These are phyloP conservation scores for Climacteris rufus DNA, from an alignment of 2,113 vertebrate species.

Conservation along the genomic window DNA sequence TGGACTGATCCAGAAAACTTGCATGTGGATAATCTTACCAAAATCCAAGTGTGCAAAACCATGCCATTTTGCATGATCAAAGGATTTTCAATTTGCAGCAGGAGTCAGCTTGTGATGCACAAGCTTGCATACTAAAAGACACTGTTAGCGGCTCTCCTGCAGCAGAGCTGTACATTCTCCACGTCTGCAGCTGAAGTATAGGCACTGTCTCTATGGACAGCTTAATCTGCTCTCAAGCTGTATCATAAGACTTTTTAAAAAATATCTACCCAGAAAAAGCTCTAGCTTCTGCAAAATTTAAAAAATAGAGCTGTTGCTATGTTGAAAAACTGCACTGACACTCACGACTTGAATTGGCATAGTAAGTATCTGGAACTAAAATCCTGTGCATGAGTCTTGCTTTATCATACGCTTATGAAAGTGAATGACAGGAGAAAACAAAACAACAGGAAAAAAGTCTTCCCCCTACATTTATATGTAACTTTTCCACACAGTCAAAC, in stretches of 20 bases:
- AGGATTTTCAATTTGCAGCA: background rate
- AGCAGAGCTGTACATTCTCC: background rate
- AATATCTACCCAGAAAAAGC: background rate
- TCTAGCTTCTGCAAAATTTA: background rate
- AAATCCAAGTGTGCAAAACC: background rate
- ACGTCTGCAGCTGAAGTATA: background rate
- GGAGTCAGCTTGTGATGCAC: background rate
- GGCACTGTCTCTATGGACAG: background rate
- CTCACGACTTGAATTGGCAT: background rate
- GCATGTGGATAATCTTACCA: background rate
- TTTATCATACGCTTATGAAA: background rate
- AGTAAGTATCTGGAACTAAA: background rate
- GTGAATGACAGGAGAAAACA: background rate
- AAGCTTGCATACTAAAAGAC: rapidly evolving
- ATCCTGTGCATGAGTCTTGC: background rate
- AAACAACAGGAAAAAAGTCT: background rate
- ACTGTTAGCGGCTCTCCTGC: background rate
- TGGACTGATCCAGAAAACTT: background rate
- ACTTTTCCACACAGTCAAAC: background rate
- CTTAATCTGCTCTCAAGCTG: background rate
- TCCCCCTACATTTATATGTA: background rate
- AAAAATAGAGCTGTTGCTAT: slow-evolving; percentile 20
- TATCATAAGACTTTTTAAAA: background rate
- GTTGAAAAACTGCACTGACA: background rate
- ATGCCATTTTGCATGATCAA: background rate